Evolutionary conservation across 2,113 vertebrate genomes (phyloP).

Genomic region (Rynchops niger): DNA sequence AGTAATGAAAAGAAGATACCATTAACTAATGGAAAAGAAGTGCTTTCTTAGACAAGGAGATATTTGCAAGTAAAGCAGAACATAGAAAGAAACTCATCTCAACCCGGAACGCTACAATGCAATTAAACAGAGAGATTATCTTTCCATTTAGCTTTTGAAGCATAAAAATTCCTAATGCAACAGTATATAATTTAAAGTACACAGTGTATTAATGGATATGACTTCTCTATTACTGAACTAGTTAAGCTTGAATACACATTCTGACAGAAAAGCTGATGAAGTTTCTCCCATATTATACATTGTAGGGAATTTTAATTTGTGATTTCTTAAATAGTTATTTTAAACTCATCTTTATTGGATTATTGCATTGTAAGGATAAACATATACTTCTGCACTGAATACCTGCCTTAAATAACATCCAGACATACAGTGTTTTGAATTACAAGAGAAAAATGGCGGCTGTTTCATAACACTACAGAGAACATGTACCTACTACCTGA

Average conservation of each 20-base stretch:
- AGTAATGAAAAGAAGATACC: neutral
- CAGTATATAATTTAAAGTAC: neutral
- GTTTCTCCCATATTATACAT: neutral
- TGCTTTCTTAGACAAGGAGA: neutral
- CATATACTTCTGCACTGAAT: neutral
- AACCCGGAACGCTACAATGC: neutral
- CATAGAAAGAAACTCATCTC: neutral
- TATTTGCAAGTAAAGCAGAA: neutral
- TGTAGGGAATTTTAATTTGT: neutral
- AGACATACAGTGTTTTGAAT: neutral
- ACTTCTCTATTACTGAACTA: neutral
- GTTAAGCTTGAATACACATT: neutral
- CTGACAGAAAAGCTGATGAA: neutral
- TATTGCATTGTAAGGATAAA: neutral
- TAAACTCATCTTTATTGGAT: neutral
- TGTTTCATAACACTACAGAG: neutral
- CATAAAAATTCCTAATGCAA: neutral
- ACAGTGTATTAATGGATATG: neutral
- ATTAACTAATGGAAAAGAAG: neutral
- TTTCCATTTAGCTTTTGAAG: neutral
- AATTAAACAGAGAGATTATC: neutral
- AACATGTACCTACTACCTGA: neutral
- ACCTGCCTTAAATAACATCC: neutral
- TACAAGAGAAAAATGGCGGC: neutral
- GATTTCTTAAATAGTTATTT: neutral